Conservation (phyloP, 2,888 invertebrate species). For the Ypsolopha sequella region DNA sequence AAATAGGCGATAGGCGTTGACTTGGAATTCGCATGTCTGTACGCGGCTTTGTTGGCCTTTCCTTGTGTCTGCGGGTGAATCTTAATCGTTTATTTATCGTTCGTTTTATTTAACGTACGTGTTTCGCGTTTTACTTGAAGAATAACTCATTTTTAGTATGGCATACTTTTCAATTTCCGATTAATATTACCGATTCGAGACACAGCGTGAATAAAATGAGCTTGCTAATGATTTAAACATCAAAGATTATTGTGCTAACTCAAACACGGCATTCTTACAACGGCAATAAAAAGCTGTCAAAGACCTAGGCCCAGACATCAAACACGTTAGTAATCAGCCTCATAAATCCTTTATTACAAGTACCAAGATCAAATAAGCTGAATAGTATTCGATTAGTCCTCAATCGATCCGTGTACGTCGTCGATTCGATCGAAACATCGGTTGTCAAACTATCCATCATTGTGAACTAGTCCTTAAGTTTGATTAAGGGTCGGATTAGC, state of each 20-base stretch:
- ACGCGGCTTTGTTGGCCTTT: constrained; percentile 1
- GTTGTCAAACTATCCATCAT: constrained; percentile 28
- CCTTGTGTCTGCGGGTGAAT: constrained; percentile 17
- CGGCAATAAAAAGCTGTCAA: no score
- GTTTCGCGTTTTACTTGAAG: constrained; percentile 6
- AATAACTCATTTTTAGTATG: not conserved
- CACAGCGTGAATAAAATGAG: no score
- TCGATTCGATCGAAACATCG: constrained; percentile 17
- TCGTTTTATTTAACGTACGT: constrained; percentile 21
- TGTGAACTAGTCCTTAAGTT: constrained; percentile 20
- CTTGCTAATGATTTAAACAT: no score
- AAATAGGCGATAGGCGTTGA: constrained; percentile 7
- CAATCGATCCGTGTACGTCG: constrained; percentile 28
- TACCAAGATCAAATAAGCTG: no score
- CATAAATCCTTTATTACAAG: no score
- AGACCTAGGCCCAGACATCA: no score
- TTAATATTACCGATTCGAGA: no score
- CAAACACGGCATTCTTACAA: no score
- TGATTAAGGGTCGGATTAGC: not conserved
- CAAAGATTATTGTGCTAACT: no score
- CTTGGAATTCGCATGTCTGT: constrained; percentile 1
- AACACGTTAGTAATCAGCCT: no score
- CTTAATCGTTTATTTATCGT: constrained; percentile 22
- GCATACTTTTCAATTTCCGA: not conserved
- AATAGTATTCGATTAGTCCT: constrained; percentile 25